phyloP scores from a whole-genome alignment of 2,113 vertebrate species.

The Ailuropoda melanoleuca region DNA sequence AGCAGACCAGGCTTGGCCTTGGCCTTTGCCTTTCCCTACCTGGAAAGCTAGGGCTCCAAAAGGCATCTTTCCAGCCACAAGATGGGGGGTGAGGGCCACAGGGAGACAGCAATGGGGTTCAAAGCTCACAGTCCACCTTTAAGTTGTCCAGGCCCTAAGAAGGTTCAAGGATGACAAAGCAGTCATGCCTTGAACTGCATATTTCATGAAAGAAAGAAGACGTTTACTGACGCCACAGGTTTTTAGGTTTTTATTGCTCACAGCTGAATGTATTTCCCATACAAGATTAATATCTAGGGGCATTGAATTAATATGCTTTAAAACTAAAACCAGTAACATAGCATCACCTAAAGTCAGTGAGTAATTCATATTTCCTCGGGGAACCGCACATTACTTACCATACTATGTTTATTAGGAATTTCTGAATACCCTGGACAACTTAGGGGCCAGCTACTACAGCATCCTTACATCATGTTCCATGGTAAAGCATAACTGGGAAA shows the following conservation, averaged over 20 bases:
- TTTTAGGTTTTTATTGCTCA: neutral
- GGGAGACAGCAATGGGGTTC: neutral
- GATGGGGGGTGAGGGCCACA: neutral
- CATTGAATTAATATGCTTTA: neutral
- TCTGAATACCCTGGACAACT: neutral
- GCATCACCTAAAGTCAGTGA: neutral
- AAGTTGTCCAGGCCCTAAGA: neutral
- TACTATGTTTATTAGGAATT: neutral
- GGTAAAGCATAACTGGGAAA: neutral
- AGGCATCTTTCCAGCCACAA: neutral
- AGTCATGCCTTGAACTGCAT: neutral
- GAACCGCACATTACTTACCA: neutral
- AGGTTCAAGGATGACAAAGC: neutral
- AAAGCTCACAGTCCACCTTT: neutral
- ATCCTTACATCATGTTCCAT: neutral
- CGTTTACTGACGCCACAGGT: neutral
- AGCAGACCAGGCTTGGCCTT: neutral
- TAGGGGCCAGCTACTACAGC: neutral
- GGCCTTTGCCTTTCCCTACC: neutral
- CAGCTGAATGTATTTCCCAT: neutral
- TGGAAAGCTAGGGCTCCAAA: neutral
- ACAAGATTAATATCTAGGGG: neutral
- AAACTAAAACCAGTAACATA: neutral
- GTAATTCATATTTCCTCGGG: neutral
- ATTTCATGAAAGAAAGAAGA: neutral